Conservation (phyloP, 2,888 invertebrate species). For the Parthenolecanium corni region DNA sequence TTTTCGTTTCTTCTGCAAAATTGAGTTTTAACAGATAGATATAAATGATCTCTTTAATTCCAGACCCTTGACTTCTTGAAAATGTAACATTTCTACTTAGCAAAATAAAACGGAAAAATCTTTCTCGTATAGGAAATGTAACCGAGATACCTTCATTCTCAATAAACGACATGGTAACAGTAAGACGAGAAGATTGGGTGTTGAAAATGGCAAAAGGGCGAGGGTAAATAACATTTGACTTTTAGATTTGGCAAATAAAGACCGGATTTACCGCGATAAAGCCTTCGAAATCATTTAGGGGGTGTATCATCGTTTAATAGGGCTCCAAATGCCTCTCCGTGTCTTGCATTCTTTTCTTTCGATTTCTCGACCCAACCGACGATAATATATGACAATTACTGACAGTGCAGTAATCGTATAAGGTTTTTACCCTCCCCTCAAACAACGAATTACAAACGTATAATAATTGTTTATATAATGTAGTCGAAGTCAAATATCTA, state of each 20-base stretch:
- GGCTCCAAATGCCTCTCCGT: not conserved
- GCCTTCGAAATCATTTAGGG: conserved; percentile 22
- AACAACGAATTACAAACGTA: no score
- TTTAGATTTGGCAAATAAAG: conserved; percentile 22
- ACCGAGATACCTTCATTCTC: no score
- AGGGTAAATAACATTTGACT: conserved; percentile 24
- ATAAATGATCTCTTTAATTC: no score
- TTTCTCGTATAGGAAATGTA: no score
- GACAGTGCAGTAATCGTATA: conserved; percentile 11
- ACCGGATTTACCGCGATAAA: conserved; percentile 23
- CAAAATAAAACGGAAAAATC: no score
- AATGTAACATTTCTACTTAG: no score
- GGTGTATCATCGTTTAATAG: conserved; percentile 7
- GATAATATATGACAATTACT: conserved; percentile 22
- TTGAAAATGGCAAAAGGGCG: not conserved
- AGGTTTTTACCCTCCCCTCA: not conserved
- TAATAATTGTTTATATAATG: no score
- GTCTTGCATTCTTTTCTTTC: not conserved
- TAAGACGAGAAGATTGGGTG: not conserved
- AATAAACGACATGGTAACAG: no score
- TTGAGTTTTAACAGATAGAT: no score
- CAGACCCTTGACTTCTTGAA: no score
- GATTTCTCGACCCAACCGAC: not conserved
- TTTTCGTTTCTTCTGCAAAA: no score
- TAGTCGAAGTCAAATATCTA: no score